Conservation (phyloP, 2,888 invertebrate genomes). For the Coleophora deauratella region DNA sequence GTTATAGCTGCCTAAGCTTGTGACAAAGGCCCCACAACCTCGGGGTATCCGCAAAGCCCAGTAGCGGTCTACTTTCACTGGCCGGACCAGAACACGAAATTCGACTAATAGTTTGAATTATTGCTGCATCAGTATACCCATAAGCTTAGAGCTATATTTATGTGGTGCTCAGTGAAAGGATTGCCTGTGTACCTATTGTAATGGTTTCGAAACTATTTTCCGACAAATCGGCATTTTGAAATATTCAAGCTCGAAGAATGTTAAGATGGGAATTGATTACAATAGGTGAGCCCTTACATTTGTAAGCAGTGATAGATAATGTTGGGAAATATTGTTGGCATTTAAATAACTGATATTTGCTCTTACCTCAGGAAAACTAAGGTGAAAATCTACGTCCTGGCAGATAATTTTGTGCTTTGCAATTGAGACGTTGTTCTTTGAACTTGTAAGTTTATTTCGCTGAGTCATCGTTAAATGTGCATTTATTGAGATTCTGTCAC, state of each 20-base stretch:
- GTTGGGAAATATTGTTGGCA: too few species aligned
- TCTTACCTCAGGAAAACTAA: too few species aligned
- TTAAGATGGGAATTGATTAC: too few species aligned
- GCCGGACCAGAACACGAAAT: constrained; percentile 58
- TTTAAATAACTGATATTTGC: too few species aligned
- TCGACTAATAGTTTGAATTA: constrained; percentile 70
- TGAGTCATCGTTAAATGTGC: too few species aligned
- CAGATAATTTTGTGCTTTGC: too few species aligned
- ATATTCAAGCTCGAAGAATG: background rate
- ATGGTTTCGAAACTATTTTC: constrained; percentile 13
- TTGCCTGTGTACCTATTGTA: constrained; percentile 26
- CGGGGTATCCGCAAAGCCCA: constrained; percentile 48
- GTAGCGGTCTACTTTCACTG: constrained; percentile 68
- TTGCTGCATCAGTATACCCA: constrained; percentile 33
- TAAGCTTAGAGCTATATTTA: constrained; percentile 19
- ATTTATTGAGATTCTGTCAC: too few species aligned
- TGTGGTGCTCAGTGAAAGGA: constrained; percentile 39
- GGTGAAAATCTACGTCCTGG: too few species aligned
- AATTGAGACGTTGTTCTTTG: too few species aligned
- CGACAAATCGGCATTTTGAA: constrained; percentile 4
- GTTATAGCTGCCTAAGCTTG: too few species aligned
- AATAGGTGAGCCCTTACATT: background rate
- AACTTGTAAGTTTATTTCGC: too few species aligned
- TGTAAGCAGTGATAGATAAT: constrained; percentile 19
- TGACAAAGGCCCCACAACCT: constrained; percentile 9